A percentile compares a stretch with the other conserved stretches of the same genome.
These are phyloP conservation scores for Callopanchax toddi DNA, from an alignment of 2,113 vertebrate genomes.

Conservation along the genomic window DNA sequence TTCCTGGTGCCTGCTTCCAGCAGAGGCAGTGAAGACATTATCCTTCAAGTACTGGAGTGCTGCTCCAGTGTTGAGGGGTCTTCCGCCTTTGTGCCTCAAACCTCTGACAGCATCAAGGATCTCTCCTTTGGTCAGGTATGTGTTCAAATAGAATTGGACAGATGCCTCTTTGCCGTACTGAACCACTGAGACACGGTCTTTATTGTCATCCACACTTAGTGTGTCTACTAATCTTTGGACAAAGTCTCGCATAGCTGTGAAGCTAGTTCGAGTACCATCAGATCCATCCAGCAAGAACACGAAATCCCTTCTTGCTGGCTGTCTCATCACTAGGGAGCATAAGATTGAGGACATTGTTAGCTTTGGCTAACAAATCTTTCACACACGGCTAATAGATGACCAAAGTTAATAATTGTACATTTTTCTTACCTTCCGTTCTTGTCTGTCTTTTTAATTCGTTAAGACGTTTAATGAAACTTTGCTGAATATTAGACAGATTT, in stretches of 20 bases:
- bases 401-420: too few species aligned
- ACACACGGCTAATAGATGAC: too few species aligned
- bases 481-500: conserved; percentile 59
- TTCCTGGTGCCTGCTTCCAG: conserved; percentile 83
- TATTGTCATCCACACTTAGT: conserved; percentile 57
- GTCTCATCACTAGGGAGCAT: conserved; percentile 29
- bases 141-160: conserved; percentile 67
- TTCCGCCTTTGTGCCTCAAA: conserved; percentile 58
- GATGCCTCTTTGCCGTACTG: conserved; percentile 65
- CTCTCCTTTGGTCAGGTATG: conserved; percentile 31
- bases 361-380: neutral
- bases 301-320: conserved; percentile 34
- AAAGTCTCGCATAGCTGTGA: conserved; percentile 43
- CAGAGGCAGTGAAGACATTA: conserved; percentile 78
- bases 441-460: conserved; percentile 33
- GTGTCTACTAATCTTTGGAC: conserved; percentile 49
- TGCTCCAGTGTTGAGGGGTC: conserved; percentile 80
- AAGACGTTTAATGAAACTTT: conserved; percentile 57
- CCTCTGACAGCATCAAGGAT: conserved; percentile 37
- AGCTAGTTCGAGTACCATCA: conserved; percentile 17
- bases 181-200: conserved; percentile 65
- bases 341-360: conserved; percentile 1
- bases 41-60: conserved; percentile 76
- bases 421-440: conserved; percentile 56
- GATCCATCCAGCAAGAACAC: conserved; percentile 74